A percentile compares a stretch with the other conserved stretches of the same genome.
Conservation (phyloP, 92 coral and sea anemone species). For the Zoanthus sansibaricus region DNA sequence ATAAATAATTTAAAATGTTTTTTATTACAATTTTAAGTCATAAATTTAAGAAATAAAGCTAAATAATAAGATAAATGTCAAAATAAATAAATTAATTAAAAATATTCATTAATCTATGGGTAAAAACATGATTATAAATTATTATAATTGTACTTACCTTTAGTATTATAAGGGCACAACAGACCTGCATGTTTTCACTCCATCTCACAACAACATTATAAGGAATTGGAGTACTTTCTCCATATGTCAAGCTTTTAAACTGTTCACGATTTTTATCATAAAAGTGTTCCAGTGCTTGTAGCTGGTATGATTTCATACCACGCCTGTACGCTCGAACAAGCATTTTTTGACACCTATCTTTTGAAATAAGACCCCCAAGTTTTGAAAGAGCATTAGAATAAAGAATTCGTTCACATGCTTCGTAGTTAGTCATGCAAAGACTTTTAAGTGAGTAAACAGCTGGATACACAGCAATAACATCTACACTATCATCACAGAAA, state of each 20-base stretch:
- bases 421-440: constrained; percentile 62
- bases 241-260: constrained; percentile 53
- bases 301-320: constrained; percentile 68
- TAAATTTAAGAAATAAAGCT: too few relatives aligned
- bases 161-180: constrained; percentile 60
- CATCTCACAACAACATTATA: constrained; percentile 69
- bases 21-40: too few relatives aligned
- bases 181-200: constrained; percentile 78
- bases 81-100: too few relatives aligned
- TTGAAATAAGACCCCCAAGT: constrained; percentile 69
- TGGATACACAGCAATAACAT: constrained; percentile 70
- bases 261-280: constrained; percentile 52
- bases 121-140: too few relatives aligned
- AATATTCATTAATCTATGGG: too few relatives aligned
- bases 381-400: constrained; percentile 78
- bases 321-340: constrained; percentile 67
- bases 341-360: constrained; percentile 83
- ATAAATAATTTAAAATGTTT: too few relatives aligned
- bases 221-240: constrained; percentile 47
- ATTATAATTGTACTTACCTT: constrained; percentile 52
- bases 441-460: constrained; percentile 67
- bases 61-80: too few relatives aligned
- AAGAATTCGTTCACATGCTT: constrained; percentile 77
- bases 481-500: constrained; percentile 69
- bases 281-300: constrained; percentile 55